Evolutionary conservation across 2,888 invertebrate genomes (phyloP).

Genomic region (Lydus trimaculatus): DNA sequence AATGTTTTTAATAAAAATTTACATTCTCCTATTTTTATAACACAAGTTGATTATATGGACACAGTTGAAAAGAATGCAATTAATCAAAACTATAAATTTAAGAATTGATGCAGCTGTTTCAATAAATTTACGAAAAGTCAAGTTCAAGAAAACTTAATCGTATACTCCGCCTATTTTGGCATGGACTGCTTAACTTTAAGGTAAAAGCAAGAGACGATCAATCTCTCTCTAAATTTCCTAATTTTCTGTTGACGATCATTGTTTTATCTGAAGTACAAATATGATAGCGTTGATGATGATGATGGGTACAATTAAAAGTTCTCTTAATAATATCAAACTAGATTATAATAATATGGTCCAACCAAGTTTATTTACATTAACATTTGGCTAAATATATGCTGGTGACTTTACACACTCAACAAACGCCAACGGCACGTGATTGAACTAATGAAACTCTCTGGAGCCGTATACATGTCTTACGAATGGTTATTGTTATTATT

Average conservation of each 20-base stretch:
- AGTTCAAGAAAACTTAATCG: too few species aligned
- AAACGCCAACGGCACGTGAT: slow-evolving; percentile 49
- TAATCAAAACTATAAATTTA: too few species aligned
- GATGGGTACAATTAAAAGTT: slow-evolving; percentile 41
- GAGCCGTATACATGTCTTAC: slow-evolving; percentile 55
- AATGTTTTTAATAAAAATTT: background rate
- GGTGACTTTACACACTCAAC: slow-evolving; percentile 31
- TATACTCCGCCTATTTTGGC: too few species aligned
- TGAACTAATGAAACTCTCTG: slow-evolving; percentile 57
- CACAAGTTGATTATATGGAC: background rate
- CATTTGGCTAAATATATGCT: slow-evolving; percentile 38
- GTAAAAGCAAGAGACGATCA: too few species aligned
- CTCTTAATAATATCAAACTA: slow-evolving; percentile 35
- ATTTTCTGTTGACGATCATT: too few species aligned
- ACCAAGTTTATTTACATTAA: slow-evolving; percentile 39
- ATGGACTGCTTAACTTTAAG: too few species aligned
- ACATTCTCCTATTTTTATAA: background rate
- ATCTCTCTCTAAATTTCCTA: too few species aligned
- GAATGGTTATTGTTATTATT: slow-evolving; percentile 60
- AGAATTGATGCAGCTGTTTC: too few species aligned
- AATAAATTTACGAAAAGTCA: too few species aligned
- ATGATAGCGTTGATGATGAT: slow-evolving; percentile 14
- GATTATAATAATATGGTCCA: slow-evolving; percentile 37
- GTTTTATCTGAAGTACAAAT: too few species aligned
- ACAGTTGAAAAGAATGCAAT: background rate